A percentile compares a stretch with the other conserved stretches of the same genome.
Evolutionary conservation across 2,113 vertebrate genomes (phyloP).

Genomic region (Tor tambroides): DNA sequence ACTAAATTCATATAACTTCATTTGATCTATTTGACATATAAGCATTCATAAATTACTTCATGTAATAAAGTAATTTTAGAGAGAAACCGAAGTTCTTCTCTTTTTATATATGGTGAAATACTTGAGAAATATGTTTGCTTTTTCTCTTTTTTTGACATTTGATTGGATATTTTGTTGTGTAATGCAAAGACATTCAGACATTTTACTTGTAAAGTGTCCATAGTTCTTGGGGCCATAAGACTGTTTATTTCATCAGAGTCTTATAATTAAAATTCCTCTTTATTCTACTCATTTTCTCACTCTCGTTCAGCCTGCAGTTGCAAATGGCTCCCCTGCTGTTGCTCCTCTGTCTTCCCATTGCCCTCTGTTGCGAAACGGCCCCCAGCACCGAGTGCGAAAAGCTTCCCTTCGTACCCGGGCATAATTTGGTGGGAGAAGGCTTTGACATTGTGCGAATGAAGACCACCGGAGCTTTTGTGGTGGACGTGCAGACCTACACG

Average conservation of each 20-base stretch:
- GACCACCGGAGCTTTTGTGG: slow-evolving; percentile 57
- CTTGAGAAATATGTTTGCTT: too few relatives aligned
- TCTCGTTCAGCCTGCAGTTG: neutral
- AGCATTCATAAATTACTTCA: too few relatives aligned
- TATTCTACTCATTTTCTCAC: neutral
- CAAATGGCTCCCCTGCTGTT: slow-evolving; percentile 1
- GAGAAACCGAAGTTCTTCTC: too few relatives aligned
- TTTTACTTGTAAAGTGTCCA: neutral
- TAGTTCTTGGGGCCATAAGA: too few relatives aligned
- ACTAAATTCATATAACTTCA: too few relatives aligned
- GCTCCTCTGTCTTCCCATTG: slow-evolving; percentile 39
- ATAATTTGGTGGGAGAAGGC: slow-evolving; percentile 65
- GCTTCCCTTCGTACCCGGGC: slow-evolving; percentile 50
- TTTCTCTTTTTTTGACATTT: neutral
- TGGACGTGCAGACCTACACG: slow-evolving; percentile 58
- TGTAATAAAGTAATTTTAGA: too few relatives aligned
- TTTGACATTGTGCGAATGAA: slow-evolving; percentile 61
- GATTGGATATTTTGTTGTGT: neutral
- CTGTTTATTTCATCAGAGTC: too few relatives aligned
- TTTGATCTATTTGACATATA: too few relatives aligned
- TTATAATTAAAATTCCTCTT: neutral
- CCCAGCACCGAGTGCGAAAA: slow-evolving; percentile 52
- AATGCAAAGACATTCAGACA: neutral
- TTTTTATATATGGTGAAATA: too few relatives aligned
- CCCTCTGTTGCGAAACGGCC: slow-evolving; percentile 42